Evolutionary conservation across 2,888 invertebrate species (phyloP), one percentile per base, ranked within the genome.

Genomic region (Homarus gammarus): DNA sequence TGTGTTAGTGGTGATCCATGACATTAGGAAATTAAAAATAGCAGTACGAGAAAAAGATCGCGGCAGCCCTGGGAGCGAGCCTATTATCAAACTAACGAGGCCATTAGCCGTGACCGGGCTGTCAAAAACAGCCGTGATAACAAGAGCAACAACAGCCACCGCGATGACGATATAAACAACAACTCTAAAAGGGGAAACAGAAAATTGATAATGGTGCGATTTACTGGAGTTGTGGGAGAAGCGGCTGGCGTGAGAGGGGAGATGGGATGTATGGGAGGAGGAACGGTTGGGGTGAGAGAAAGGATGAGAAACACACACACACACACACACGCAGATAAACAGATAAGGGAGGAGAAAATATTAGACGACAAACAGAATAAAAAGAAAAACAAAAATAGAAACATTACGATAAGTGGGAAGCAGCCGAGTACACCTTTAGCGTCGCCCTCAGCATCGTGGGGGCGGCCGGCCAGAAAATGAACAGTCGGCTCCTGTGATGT

Each of bases 321-420:
- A n/a, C n/a, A n/a, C n/a, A n/a, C n/a, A n/a, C n/a, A n/a, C n/a
- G n/a, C n/a, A n/a, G n/a, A n/a, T n/a, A n/a, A 31, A 70, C 27
- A 70, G 70, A 70, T n/a, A 70, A 31, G 31, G 70, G 31, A 1
- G 31, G 70, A 70, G 70, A 70, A n/a, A n/a, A n/a, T n/a, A n/a
- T n/a, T n/a, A n/a, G n/a, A n/a, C n/a, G n/a, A n/a, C n/a, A n/a
- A n/a, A n/a, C n/a, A n/a, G n/a, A n/a, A n/a, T n/a, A n/a, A n/a
- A n/a, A n/a, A n/a, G n/a, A n/a, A n/a, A n/a, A n/a, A n/a, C n/a
- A n/a, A n/a, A n/a, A n/a, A n/a, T n/a, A n/a, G n/a, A n/a, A n/a
- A n/a, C n/a, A n/a, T n/a, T n/a, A n/a, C n/a, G n/a, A n/a, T n/a
- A n/a, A n/a, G n/a, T n/a, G n/a, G n/a, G n/a, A n/a, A n/a, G n/a